Evolutionary conservation across 2,113 vertebrate species (phyloP).

Genomic region (Gobius niger): DNA sequence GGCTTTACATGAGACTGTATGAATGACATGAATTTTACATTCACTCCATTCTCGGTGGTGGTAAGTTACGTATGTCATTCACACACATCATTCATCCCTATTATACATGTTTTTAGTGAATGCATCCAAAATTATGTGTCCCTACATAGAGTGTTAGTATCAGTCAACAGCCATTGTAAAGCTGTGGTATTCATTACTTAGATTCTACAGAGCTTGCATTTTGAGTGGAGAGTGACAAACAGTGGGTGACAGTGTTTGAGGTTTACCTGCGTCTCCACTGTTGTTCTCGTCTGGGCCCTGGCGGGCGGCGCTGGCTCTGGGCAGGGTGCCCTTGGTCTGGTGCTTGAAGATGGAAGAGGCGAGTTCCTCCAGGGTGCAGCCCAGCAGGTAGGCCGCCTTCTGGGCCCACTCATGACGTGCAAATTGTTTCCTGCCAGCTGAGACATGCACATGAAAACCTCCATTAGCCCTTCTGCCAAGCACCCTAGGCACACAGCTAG

Average conservation of each 20-base stretch:
- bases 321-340: slow-evolving; percentile 85
- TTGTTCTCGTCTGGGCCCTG: slow-evolving; percentile 82
- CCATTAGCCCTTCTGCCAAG: slow-evolving; percentile 63
- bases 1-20: too few species aligned
- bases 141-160: slow-evolving; percentile 58
- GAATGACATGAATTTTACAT: too few species aligned
- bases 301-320: slow-evolving; percentile 85
- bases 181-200: slow-evolving; percentile 69
- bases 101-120: slow-evolving; percentile 9
- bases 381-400: slow-evolving; percentile 94
- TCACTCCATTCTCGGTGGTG: too few species aligned
- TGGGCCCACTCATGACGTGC: slow-evolving; percentile 97
- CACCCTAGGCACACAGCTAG: slow-evolving; percentile 32
- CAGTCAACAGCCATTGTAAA: slow-evolving; percentile 67
- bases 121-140: slow-evolving; percentile 62
- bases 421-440: slow-evolving; percentile 93
- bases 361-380: slow-evolving; percentile 91
- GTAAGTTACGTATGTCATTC: too few species aligned
- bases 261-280: slow-evolving; percentile 80
- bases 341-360: slow-evolving; percentile 96
- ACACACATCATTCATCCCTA: too few species aligned
- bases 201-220: slow-evolving; percentile 62
- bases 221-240: slow-evolving; percentile 55
- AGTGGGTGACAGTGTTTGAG: background rate
- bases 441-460: slow-evolving; percentile 60